Evolutionary conservation across 2,888 invertebrate genomes (phyloP).

Genomic region (Galeopsomyia nigrocyanea): DNA sequence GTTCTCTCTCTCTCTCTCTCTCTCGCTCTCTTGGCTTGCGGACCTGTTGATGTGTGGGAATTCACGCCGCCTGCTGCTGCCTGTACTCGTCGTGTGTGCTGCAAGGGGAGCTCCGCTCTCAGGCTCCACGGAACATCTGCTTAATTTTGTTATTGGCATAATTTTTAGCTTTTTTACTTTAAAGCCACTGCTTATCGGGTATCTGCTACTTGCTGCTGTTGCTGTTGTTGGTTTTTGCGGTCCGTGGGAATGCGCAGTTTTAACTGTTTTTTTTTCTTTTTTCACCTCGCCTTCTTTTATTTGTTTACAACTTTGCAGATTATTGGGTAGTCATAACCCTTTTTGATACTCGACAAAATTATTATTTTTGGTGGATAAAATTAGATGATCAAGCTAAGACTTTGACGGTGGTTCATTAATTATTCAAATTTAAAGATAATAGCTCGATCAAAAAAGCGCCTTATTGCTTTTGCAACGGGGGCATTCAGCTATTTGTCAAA

Average conservation of each 20-base stretch:
- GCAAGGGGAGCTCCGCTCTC: background rate
- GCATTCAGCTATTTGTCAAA: too few species aligned
- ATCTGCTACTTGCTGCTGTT: background rate
- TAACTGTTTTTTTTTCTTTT: slow-evolving; percentile 2
- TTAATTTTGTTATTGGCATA: slow-evolving; percentile 49
- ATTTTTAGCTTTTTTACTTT: slow-evolving; percentile 45
- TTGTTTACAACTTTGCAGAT: background rate
- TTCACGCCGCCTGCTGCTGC: slow-evolving; percentile 58
- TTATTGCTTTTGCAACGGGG: too few species aligned
- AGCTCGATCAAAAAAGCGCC: too few species aligned
- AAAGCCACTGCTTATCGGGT: slow-evolving; percentile 10
- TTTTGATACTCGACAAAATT: background rate
- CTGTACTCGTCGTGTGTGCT: background rate
- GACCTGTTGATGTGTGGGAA: slow-evolving; percentile 65
- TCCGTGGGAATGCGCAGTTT: slow-evolving; percentile 25
- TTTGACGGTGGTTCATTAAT: too few species aligned
- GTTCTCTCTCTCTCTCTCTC: too few species aligned
- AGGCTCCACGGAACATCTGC: slow-evolving; percentile 45
- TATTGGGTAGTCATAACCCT: background rate
- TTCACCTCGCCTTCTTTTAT: background rate
- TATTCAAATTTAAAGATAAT: too few species aligned
- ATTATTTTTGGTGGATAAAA: too few species aligned
- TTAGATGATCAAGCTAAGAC: too few species aligned
- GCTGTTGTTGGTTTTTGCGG: slow-evolving; percentile 2
- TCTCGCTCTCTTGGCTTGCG: too few species aligned